A percentile compares a stretch with the other conserved stretches of the same genome.
Conservation (phyloP, 2,797 vertebrate genomes). For the Pterois miles region DNA sequence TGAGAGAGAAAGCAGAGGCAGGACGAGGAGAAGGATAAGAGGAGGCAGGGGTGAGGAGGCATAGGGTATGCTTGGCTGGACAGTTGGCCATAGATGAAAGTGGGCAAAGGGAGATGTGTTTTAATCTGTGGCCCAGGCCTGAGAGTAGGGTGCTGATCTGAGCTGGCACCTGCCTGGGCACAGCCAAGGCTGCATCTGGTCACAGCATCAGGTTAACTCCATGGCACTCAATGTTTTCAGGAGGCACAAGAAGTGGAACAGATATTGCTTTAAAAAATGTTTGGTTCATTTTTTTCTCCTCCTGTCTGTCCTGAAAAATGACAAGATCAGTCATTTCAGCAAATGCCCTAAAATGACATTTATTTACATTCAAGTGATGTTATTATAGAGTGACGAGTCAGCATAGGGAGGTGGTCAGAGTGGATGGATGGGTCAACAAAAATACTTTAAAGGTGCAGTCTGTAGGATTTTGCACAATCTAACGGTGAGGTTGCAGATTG, state of each 20-base stretch:
- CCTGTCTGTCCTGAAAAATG: background rate
- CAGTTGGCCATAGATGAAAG: constrained; percentile 85
- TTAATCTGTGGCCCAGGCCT: constrained; percentile 77
- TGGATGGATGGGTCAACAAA: background rate
- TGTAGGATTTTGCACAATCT: too few species aligned
- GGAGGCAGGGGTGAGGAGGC: constrained; percentile 64
- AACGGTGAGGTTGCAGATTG: rapidly evolving
- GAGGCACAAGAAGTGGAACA: constrained; percentile 25
- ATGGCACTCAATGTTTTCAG: constrained; percentile 27
- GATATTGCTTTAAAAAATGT: background rate
- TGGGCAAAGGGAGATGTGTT: constrained; percentile 70
- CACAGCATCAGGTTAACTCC: constrained; percentile 45
- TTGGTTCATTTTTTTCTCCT: background rate
- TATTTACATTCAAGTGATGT: background rate
- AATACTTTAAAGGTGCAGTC: background rate
- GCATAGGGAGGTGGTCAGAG: background rate
- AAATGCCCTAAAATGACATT: background rate
- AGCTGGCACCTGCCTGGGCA: constrained; percentile 75
- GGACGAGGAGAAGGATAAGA: constrained; percentile 67
- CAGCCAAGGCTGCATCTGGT: constrained; percentile 53
- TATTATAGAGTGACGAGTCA: background rate
- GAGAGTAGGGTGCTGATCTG: constrained; percentile 63
- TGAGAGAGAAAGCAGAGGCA: constrained; percentile 61
- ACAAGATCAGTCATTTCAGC: background rate
- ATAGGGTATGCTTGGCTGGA: constrained; percentile 75